These are phyloP conservation scores for Rallus crepitans DNA, from an alignment of 2,797 vertebrate genomes.

Conservation along the genomic window DNA sequence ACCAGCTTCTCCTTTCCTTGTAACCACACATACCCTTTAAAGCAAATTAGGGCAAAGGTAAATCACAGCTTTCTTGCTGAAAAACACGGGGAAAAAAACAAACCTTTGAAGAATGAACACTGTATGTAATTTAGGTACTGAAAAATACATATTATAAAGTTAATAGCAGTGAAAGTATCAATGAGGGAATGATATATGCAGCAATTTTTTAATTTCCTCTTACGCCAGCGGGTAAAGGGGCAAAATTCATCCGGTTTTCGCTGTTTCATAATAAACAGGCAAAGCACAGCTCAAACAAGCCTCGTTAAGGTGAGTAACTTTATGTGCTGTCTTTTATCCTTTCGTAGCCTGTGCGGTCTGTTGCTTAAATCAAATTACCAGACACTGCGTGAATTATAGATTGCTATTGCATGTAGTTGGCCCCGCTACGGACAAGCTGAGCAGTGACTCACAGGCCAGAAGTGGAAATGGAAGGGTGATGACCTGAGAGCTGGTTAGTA, in stretches of 20 bases:
- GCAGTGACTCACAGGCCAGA: not conserved
- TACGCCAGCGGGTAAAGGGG: not conserved
- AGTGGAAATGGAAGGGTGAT: not conserved
- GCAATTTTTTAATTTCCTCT: not conserved
- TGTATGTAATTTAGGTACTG: not conserved
- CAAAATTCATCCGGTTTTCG: not conserved
- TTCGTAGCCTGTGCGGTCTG: not conserved
- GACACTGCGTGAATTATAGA: not conserved
- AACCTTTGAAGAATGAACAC: not conserved
- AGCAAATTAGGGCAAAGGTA: not conserved
- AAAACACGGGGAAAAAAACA: not conserved
- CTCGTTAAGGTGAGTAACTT: not conserved
- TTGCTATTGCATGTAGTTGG: not conserved
- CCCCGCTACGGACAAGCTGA: not conserved
- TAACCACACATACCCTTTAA: not conserved
- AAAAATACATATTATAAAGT: not conserved
- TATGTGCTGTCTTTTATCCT: not conserved
- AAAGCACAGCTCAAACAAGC: not conserved
- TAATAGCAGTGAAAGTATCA: not conserved
- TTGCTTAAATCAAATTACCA: slow-evolving; percentile 1
- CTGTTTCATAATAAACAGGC: not conserved
- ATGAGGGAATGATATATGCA: not conserved
- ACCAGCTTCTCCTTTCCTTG: not conserved
- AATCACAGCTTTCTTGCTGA: not conserved
- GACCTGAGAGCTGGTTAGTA: not conserved